phyloP scores from a whole-genome alignment of 2,113 vertebrate genomes.

The Verasper variegatus region DNA sequence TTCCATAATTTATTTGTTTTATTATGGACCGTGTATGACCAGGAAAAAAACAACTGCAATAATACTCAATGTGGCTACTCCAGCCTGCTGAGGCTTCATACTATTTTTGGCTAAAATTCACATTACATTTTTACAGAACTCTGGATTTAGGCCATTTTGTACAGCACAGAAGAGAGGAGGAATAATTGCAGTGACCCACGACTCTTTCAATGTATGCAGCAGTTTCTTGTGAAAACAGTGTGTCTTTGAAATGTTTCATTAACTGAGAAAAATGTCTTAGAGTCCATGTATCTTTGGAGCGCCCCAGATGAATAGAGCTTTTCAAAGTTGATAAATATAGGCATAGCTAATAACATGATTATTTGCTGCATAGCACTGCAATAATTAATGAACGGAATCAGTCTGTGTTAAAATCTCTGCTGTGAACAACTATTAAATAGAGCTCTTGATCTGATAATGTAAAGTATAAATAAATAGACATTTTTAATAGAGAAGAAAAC shows the following conservation, averaged over 20 bases:
- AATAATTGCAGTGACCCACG: conserved; percentile 2
- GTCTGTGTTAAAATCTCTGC: not conserved
- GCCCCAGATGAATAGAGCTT: not conserved
- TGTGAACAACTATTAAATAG: too few relatives aligned
- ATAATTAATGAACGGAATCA: not conserved
- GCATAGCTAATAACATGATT: not conserved
- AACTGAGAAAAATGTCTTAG: not conserved
- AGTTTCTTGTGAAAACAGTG: not conserved
- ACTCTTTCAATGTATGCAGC: not conserved
- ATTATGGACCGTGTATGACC: not conserved
- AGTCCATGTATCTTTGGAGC: not conserved
- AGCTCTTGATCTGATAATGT: too few relatives aligned
- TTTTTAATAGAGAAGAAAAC: too few relatives aligned
- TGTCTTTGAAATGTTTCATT: not conserved
- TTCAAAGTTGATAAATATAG: not conserved
- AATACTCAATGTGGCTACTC: not conserved
- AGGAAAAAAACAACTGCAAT: not conserved
- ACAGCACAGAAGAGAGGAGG: not conserved
- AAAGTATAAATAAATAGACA: too few relatives aligned
- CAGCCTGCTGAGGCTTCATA: not conserved
- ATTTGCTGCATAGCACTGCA: not conserved
- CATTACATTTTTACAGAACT: not conserved
- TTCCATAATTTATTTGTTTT: not conserved
- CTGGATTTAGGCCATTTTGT: not conserved
- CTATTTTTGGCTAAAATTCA: not conserved